Evolutionary conservation across 2,888 invertebrate genomes (phyloP), one percentile per base, ranked within the genome.

Genomic region (Iselma pallidipennis): DNA sequence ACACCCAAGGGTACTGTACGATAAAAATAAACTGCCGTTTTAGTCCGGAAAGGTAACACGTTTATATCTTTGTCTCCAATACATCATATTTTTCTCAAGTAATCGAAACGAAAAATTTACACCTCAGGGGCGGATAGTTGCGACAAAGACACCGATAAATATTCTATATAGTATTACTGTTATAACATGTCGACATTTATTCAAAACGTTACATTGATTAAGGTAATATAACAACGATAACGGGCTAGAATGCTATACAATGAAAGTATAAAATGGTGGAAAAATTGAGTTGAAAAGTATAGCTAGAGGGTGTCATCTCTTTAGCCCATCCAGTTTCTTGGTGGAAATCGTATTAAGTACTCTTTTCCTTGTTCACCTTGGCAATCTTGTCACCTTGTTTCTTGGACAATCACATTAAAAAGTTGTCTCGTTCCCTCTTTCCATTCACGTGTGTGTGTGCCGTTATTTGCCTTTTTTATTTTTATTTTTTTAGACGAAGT

Each of bases 1-100:
- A 63, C 58, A 61, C 66, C 66, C 66, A 37, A 42, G 66, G 63
- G 66, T 63, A 48, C 61, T 33, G 58, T 66, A 61, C 63, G 60
- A 66, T 66, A 63, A 66, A 66, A 66, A 66, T 66, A 66, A 63
- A 66, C 63, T 66, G 52, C 33, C 61, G 59, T 61, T 66, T 66
- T 66, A 63, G 59, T 57, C 59, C 52, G 58, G 57, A 65, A 57
- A 64, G 57, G 61, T 64, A 66, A 66, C 61, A 64, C 58, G 58
- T 56, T 61, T 66, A 64, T 57, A 56, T 58, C 21, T 58, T 57
- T 55, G 55, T 56, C 37, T 62, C 53, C 54, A 48, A 63, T 63
- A 66, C 61, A 59, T 66, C 63, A 66, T 66, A 66, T 64, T 64
- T 61, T 45, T 21, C n/a, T n/a, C 59, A 48, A 26, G 57, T 57